phyloP scores from a whole-genome alignment of 2,888 invertebrate species.

The Tiliacea citrago region DNA sequence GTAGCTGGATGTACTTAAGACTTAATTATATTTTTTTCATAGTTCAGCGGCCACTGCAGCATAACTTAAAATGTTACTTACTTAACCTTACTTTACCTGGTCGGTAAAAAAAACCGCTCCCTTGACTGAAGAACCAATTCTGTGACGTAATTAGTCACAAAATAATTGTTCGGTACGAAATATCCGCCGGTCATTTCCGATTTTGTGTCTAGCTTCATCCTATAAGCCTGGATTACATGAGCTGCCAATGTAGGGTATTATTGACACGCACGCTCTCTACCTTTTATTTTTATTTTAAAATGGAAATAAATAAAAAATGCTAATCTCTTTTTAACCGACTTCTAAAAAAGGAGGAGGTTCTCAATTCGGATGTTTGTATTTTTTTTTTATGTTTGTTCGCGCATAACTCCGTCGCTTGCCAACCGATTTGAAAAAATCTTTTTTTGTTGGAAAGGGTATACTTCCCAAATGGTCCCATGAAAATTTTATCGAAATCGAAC shows the following conservation, averaged over 20 bases:
- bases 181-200: slow-evolving; percentile 9
- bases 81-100: not conserved
- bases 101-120: not conserved
- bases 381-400: too few relatives aligned
- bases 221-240: slow-evolving; percentile 24
- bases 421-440: too few relatives aligned
- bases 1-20: too few relatives aligned
- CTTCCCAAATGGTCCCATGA: too few relatives aligned
- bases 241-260: slow-evolving; percentile 13
- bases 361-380: too few relatives aligned
- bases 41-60: not conserved
- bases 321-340: too few relatives aligned
- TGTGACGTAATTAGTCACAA: not conserved
- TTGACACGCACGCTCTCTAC: not conserved
- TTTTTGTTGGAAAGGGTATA: too few relatives aligned
- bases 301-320: too few relatives aligned
- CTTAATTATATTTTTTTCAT: not conserved
- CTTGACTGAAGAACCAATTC: not conserved
- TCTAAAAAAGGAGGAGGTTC: too few relatives aligned
- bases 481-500: too few relatives aligned
- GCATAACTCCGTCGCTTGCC: too few relatives aligned
- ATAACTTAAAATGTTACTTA: not conserved
- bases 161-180: slow-evolving; percentile 17
- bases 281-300: slow-evolving; percentile 12
- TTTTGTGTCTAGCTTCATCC: slow-evolving; percentile 3